A percentile compares a stretch with the other conserved stretches of the same genome.
These are phyloP conservation scores for Sinopyrophorus schimmeli DNA, from an alignment of 2,888 invertebrate species.

Conservation along the genomic window DNA sequence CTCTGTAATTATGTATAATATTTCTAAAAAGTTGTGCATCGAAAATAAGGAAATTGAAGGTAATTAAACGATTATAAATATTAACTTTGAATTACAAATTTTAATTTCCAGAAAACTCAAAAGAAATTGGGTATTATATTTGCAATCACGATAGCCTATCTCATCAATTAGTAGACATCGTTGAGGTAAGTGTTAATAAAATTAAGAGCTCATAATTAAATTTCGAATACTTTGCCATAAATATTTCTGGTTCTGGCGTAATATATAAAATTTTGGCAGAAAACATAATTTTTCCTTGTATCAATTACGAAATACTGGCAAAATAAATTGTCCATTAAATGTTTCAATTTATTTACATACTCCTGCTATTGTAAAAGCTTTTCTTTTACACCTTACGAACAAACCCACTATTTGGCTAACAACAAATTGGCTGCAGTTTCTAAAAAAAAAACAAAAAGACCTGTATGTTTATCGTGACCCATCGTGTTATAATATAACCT, in stretches of 20 bases:
- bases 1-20: constrained; percentile 17
- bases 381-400: neutral
- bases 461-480: constrained; percentile 14
- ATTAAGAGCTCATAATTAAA: constrained; percentile 1
- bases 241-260: too few species aligned
- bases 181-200: constrained; percentile 33
- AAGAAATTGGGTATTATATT: constrained; percentile 23
- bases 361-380: neutral
- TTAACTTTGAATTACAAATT: neutral
- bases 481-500: constrained; percentile 20
- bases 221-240: constrained; percentile 8
- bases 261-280: constrained; percentile 16
- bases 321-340: constrained; percentile 11
- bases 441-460: neutral
- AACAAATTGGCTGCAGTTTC: neutral
- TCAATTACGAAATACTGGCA: constrained; percentile 6
- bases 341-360: constrained; percentile 5
- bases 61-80: too few species aligned
- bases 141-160: constrained; percentile 33
- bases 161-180: constrained; percentile 32
- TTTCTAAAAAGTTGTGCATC: too few species aligned
- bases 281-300: constrained; percentile 11
- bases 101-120: constrained; percentile 9
- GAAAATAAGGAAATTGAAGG: too few species aligned
- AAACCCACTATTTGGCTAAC: neutral